Evolutionary conservation across 2,888 invertebrate species (phyloP).

Genomic region (Neocrepidodera transversa): DNA sequence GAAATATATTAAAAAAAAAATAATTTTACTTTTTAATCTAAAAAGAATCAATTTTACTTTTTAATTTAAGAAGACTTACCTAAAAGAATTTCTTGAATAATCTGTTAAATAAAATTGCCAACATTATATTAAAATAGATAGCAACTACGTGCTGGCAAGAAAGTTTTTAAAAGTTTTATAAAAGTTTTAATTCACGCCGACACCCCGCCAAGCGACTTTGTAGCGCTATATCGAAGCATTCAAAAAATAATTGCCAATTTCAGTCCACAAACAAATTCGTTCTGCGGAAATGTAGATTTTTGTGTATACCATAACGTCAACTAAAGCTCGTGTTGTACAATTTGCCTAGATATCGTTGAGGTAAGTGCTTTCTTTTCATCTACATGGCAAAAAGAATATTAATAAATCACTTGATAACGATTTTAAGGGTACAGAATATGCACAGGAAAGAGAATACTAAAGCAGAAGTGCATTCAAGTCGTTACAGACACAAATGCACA

Average conservation of each 20-base stretch:
- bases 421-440: slow-evolving; percentile 16
- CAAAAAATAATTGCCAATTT: slow-evolving; percentile 53
- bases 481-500: not conserved
- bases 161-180: not conserved
- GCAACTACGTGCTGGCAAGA: not conserved
- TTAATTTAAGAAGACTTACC: too few species aligned
- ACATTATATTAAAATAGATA: not conserved
- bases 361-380: slow-evolving; percentile 18
- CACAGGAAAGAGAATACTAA: slow-evolving; percentile 12
- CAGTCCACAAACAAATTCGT: slow-evolving; percentile 55
- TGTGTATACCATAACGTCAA: slow-evolving; percentile 48
- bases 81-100: too few species aligned
- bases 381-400: slow-evolving; percentile 9
- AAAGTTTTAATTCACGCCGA: not conserved
- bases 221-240: slow-evolving; percentile 6
- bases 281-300: slow-evolving; percentile 53
- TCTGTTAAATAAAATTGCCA: not conserved
- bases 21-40: too few species aligned
- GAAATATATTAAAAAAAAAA: too few species aligned
- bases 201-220: not conserved
- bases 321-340: slow-evolving; percentile 28
- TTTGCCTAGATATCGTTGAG: slow-evolving; percentile 25
- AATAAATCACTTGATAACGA: slow-evolving; percentile 20
- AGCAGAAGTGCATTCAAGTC: slow-evolving; percentile 11
- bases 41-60: too few species aligned